Conservation (phyloP, 1,140 invertebrate genomes). For the Trachelipus rathkii region DNA sequence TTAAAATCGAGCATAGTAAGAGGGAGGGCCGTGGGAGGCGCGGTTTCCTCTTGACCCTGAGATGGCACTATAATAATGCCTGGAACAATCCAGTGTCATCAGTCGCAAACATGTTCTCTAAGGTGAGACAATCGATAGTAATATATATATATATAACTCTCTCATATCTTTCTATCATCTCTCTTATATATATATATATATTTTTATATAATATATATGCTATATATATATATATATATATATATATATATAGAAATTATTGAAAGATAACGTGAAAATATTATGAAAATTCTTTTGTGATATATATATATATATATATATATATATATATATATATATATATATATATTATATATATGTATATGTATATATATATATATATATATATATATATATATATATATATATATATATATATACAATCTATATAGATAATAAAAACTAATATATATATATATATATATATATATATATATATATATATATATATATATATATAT, state of each 20-base stretch:
- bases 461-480: constrained; percentile 19
- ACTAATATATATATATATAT: constrained; percentile 10
- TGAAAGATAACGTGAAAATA: too few species aligned
- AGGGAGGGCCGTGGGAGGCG: background rate
- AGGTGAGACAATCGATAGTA: background rate
- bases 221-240: too few species aligned
- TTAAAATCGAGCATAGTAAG: background rate
- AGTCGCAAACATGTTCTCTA: background rate
- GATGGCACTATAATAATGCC: constrained; percentile 1
- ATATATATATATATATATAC: constrained; percentile 9
- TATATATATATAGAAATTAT: too few species aligned
- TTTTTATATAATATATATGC: background rate
- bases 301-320: too few species aligned
- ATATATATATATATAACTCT: background rate
- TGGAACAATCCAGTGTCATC: background rate
- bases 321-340: too few species aligned
- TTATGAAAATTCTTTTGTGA: too few species aligned
- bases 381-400: constrained; percentile 15
- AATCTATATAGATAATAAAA: too few species aligned
- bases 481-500: constrained; percentile 19
- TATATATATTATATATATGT: background rate
- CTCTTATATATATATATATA: constrained; percentile 15
- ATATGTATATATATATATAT: constrained; percentile 21
- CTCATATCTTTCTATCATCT: too few species aligned
- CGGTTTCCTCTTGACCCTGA: constrained; percentile 2